These are phyloP conservation scores for Caerostris darwini DNA, from an alignment of 1,140 invertebrate genomes.

Conservation along the genomic window DNA sequence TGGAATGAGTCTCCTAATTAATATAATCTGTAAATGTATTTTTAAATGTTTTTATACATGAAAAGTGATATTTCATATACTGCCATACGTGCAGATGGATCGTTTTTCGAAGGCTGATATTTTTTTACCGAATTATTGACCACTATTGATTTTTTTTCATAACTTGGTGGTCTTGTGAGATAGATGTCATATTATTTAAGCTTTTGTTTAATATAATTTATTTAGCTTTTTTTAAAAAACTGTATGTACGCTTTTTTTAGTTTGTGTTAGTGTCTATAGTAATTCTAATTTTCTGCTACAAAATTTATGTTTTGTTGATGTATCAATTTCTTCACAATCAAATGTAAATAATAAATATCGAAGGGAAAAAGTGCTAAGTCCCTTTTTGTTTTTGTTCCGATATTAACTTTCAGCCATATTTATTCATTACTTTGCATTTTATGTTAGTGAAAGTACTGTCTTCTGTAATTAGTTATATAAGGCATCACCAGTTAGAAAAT, in stretches of 20 bases:
- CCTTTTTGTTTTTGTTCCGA: too few relatives aligned
- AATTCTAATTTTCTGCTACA: too few relatives aligned
- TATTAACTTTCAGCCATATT: too few relatives aligned
- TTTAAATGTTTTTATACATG: slow-evolving; percentile 4
- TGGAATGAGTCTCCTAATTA: neutral
- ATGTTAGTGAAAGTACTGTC: too few relatives aligned
- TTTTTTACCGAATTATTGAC: slow-evolving; percentile 74
- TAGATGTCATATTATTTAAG: slow-evolving; percentile 68
- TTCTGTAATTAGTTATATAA: too few relatives aligned
- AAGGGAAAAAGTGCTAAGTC: too few relatives aligned
- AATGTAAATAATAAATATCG: too few relatives aligned
- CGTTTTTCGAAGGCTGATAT: slow-evolving; percentile 50
- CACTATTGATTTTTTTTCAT: slow-evolving; percentile 54
- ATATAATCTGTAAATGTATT: slow-evolving; percentile 16
- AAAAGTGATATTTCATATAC: slow-evolving; percentile 60
- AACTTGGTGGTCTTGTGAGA: slow-evolving; percentile 68
- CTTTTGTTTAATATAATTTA: slow-evolving; percentile 59
- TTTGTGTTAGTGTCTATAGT: neutral
- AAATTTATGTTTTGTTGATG: too few relatives aligned
- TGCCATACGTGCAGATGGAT: slow-evolving; percentile 9
- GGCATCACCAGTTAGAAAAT: too few relatives aligned
- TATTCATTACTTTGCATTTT: too few relatives aligned
- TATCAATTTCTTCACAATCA: too few relatives aligned
- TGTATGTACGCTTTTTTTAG: slow-evolving; percentile 47
- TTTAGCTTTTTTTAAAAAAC: slow-evolving; percentile 38